phyloP scores from a whole-genome alignment of 2,113 vertebrate genomes.

The Ochotona princeps region DNA sequence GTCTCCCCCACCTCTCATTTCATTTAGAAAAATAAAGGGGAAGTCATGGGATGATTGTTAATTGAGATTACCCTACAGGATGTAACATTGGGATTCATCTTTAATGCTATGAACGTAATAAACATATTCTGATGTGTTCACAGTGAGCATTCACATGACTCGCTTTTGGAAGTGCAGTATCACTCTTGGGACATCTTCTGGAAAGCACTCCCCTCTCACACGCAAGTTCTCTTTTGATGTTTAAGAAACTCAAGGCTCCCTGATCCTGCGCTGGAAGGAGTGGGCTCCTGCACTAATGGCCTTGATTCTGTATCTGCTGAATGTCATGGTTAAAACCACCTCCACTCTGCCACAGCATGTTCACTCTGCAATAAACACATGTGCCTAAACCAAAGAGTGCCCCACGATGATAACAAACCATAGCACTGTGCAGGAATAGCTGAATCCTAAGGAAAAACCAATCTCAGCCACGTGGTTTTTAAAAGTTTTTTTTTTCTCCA shows the following conservation, averaged over 20 bases:
- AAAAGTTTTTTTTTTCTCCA: neutral
- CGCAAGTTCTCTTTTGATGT: slow-evolving; percentile 52
- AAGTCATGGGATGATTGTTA: neutral
- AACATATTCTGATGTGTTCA: neutral
- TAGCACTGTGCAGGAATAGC: neutral
- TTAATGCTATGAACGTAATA: slow-evolving; percentile 35
- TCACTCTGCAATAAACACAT: neutral
- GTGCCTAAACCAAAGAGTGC: neutral
- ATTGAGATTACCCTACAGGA: slow-evolving; percentile 34
- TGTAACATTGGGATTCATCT: slow-evolving; percentile 16
- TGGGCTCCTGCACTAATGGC: neutral
- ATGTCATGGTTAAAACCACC: neutral
- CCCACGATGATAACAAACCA: neutral
- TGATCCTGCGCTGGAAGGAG: neutral
- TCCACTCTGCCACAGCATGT: neutral
- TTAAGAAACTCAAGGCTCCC: slow-evolving; percentile 26
- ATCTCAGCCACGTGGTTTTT: neutral
- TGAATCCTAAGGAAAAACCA: neutral
- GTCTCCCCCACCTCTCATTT: neutral
- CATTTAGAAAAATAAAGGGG: slow-evolving; percentile 28
- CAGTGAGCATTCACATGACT: neutral
- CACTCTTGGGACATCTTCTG: slow-evolving; percentile 48
- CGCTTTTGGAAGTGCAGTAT: slow-evolving; percentile 45
- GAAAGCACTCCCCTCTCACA: slow-evolving; percentile 55
- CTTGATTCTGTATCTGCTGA: neutral